These are phyloP conservation scores for Megaceryle torquata DNA, from an alignment of 2,113 vertebrate species.

Conservation along the genomic window DNA sequence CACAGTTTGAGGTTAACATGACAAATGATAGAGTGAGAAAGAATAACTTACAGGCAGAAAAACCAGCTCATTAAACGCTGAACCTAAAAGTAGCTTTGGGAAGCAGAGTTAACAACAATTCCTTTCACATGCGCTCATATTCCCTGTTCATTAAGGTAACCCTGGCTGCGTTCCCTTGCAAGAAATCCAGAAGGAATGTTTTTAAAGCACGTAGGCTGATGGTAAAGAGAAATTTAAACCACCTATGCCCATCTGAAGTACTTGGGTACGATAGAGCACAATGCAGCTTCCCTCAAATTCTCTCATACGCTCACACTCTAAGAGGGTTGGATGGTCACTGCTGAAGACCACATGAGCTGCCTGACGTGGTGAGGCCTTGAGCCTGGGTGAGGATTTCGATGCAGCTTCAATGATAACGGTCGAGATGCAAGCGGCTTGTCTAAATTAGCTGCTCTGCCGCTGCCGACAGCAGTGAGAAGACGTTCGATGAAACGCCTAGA, in stretches of 20 bases:
- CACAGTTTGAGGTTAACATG: slow-evolving; percentile 35
- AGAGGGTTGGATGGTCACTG: neutral
- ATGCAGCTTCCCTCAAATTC: neutral
- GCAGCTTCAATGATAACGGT: neutral
- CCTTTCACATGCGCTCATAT: neutral
- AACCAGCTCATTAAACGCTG: neutral
- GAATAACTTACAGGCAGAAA: slow-evolving; percentile 25
- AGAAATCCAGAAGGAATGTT: neutral
- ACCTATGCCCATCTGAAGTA: neutral
- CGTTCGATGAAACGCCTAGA: neutral
- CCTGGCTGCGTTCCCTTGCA: neutral
- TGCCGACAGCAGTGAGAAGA: neutral
- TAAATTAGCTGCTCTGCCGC: neutral
- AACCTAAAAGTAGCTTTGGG: neutral
- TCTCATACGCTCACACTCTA: accelerated
- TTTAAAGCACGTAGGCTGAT: neutral
- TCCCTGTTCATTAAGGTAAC: neutral
- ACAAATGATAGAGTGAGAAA: slow-evolving; percentile 12
- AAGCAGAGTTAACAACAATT: neutral
- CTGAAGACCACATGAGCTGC: too few relatives aligned
- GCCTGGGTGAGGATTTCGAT: neutral
- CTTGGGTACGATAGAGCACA: accelerated
- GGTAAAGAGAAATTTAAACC: neutral
- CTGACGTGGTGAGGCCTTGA: neutral
- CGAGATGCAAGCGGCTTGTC: neutral